Conservation (phyloP, 2,888 invertebrate species). For the Platerodrilus igneus region DNA sequence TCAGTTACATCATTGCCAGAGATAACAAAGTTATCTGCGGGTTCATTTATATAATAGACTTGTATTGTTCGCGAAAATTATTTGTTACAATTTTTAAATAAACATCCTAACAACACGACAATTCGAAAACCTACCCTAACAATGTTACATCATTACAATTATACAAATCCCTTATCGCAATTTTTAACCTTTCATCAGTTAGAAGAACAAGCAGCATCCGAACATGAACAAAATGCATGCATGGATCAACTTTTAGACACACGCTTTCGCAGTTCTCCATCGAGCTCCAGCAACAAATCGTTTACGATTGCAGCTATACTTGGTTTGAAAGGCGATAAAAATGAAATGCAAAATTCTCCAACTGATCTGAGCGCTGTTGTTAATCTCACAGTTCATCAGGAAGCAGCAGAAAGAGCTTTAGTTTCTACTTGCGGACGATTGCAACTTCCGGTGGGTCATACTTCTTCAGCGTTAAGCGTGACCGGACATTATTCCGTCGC, state of each 20-base stretch:
- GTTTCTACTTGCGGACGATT: slow-evolving; percentile 41
- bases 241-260: slow-evolving; percentile 42
- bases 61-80: slow-evolving; percentile 8
- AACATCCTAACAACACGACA: too few species aligned
- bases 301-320: slow-evolving; percentile 87
- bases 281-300: slow-evolving; percentile 48
- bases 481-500: slow-evolving; percentile 37
- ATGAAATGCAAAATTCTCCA: slow-evolving; percentile 24
- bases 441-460: slow-evolving; percentile 41
- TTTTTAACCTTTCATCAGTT: slow-evolving; percentile 44
- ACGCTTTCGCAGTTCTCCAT: slow-evolving; percentile 39
- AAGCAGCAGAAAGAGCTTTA: slow-evolving; percentile 30
- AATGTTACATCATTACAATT: slow-evolving; percentile 46
- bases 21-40: slow-evolving; percentile 35
- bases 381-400: slow-evolving; percentile 55
- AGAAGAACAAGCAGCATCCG: slow-evolving; percentile 37
- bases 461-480: slow-evolving; percentile 31
- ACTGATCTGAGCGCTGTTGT: slow-evolving; percentile 44
- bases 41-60: slow-evolving; percentile 24
- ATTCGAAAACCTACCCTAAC: slow-evolving; percentile 6
- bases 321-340: slow-evolving; percentile 56
- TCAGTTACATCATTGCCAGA: slow-evolving; percentile 43
- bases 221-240: slow-evolving; percentile 36
- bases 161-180: slow-evolving; percentile 44
- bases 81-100: slow-evolving; percentile 4